Evolutionary conservation across 2,797 vertebrate genomes (phyloP).

Genomic region (Schizopygopsis malacanthus): DNA sequence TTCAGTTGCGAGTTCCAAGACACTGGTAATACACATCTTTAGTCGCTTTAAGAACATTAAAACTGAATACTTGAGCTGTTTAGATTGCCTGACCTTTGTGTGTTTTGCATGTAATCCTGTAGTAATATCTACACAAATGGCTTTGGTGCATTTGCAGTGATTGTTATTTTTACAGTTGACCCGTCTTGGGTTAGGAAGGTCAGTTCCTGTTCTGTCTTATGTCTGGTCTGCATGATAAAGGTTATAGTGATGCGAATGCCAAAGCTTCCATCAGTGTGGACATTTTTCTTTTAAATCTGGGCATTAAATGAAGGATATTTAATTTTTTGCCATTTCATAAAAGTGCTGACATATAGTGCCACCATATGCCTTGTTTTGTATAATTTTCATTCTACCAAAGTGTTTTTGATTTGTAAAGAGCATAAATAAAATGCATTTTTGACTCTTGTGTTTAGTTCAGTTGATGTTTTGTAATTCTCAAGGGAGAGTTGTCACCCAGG

Average conservation of each 20-base stretch:
- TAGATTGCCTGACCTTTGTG: slow-evolving; percentile 29
- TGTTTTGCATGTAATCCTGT: slow-evolving; percentile 15
- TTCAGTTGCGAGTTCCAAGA: slow-evolving; percentile 6
- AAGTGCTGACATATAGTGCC: slow-evolving; percentile 13
- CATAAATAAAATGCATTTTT: slow-evolving; percentile 37
- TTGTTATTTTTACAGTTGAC: background rate
- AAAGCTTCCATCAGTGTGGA: background rate
- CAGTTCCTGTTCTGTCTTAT: background rate
- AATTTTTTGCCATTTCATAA: background rate
- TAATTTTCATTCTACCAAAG: slow-evolving; percentile 15
- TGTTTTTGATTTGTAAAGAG: slow-evolving; percentile 3
- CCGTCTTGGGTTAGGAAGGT: background rate
- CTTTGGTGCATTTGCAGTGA: slow-evolving; percentile 10
- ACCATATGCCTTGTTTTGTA: slow-evolving; percentile 21
- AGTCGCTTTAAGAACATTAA: slow-evolving; percentile 35
- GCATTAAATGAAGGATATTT: slow-evolving; percentile 18
- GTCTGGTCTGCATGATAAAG: background rate
- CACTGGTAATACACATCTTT: background rate
- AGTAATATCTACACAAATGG: background rate
- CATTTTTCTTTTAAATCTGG: background rate
- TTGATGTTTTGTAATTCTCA: slow-evolving; percentile 5
- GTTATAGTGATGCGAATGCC: background rate
- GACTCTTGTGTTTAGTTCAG: background rate
- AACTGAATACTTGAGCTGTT: slow-evolving; percentile 33
- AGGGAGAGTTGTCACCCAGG: slow-evolving; percentile 33